These are phyloP conservation scores for Tragelaphus strepsiceros DNA, from an alignment of 2,113 vertebrate genomes.

Conservation along the genomic window DNA sequence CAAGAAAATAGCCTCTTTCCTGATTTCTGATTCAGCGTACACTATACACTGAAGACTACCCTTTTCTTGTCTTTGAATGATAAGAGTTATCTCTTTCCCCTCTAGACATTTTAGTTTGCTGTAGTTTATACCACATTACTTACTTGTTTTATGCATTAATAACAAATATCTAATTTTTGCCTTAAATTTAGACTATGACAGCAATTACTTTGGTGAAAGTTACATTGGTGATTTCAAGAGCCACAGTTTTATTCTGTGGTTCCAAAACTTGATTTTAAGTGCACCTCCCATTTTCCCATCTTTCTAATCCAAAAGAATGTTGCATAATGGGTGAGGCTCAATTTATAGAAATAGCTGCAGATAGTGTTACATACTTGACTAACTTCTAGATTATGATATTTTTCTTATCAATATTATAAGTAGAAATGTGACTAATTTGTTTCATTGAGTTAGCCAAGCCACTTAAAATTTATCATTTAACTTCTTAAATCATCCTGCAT, in stretches of 20 bases:
- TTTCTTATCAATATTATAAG: background rate
- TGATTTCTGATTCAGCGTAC: slow-evolving; percentile 20
- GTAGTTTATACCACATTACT: background rate
- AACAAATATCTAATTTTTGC: background rate
- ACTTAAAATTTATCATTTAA: background rate
- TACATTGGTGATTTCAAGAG: background rate
- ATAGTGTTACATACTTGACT: background rate
- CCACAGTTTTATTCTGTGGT: background rate
- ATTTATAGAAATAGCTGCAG: background rate
- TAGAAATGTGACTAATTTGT: background rate
- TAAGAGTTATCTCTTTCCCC: background rate
- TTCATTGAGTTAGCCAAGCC: background rate
- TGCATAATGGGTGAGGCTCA: background rate
- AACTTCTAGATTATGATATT: background rate
- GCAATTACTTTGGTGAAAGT: background rate
- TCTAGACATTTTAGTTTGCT: background rate
- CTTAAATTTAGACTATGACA: background rate
- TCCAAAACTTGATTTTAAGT: background rate
- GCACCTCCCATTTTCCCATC: background rate
- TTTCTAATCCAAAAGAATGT: background rate
- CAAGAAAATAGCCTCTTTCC: background rate
- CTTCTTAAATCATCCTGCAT: background rate
- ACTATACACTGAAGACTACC: background rate
- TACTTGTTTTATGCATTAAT: background rate
- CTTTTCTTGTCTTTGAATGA: background rate